Evolutionary conservation across 2,113 vertebrate genomes (phyloP), one percentile per base, ranked within the genome.

Genomic region (Saccopteryx leptura): DNA sequence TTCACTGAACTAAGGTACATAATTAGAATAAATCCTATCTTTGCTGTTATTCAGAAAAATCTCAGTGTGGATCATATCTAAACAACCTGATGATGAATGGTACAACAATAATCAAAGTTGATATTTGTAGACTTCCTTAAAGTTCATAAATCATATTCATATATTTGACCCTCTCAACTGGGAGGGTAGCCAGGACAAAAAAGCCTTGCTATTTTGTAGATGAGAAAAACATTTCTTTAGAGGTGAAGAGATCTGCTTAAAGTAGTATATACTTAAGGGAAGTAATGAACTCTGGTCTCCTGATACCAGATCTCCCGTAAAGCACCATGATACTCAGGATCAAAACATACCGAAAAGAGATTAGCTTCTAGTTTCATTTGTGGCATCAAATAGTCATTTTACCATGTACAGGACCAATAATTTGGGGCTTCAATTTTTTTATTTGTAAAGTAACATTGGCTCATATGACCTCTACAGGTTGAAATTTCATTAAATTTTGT

Each of bases 201-300:
- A 91, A 81, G 13, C 28, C 28, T 75, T 33, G 21, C 76, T 91
- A 82, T 71, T 69, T 88, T 76, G 63, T 33, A 87, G 60, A 74
- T 78, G 58, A 72, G 61, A 94, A 92, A 90, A 79, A 61, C 33
- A 95, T 69, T 76, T 15, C 75, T 69, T 61, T 17, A n/a, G n/a
- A 83, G 10, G 56, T 90, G 83, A 88, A 46, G 46, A 84, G n/a
- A 91, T 85, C 17, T 72, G 60, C 65, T 76, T 91, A 8, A 83
- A 88, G 23, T 78, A 13, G 9, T 68, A 86, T 56, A 72, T 39
- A 75, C 54, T 78, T 31, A 84, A 65, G 21, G 11, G 7, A 91
- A 48, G 12, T 69, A 93, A 81, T 13, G 28, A 48, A 83, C 4
- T 65, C 56, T 54, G 11, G 11, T 79, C 60, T 75, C 31, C 60